Conservation (phyloP, 2,888 invertebrate species). For the Sinohyriopsis cumingii region DNA sequence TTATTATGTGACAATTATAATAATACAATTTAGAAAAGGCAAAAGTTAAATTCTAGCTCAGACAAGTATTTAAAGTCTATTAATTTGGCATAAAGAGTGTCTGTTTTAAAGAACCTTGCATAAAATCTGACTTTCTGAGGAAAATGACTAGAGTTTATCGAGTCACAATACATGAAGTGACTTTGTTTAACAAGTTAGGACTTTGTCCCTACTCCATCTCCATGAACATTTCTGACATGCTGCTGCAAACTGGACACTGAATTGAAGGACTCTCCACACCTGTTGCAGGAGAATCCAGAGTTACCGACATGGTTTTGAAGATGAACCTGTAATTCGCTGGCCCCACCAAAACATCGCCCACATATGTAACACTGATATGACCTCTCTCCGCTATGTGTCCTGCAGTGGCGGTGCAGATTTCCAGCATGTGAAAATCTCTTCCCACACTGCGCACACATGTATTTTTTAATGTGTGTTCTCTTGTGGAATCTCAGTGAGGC, state of each 20-base stretch:
- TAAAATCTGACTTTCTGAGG: no score
- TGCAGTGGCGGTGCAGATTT: slow-evolving; percentile 1
- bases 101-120: no score
- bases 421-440: slow-evolving; percentile 1
- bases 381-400: slow-evolving; percentile 1
- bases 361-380: slow-evolving; percentile 1
- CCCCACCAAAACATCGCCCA: background rate
- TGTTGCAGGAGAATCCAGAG: background rate
- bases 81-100: no score
- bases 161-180: no score
- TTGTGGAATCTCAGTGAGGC: slow-evolving; percentile 1
- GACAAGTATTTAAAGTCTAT: no score
- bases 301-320: slow-evolving; percentile 1
- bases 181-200: no score
- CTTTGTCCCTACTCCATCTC: background rate
- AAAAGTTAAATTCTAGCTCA: no score
- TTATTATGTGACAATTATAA: no score
- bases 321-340: background rate
- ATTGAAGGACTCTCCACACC: background rate
- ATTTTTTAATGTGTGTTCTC: background rate
- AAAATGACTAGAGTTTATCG: no score
- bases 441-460: background rate
- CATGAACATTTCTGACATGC: background rate
- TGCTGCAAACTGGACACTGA: background rate
- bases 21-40: no score